Base-by-base conservation (phyloP, 2,797 vertebrate genomes). In the Carapus acus region DNA sequence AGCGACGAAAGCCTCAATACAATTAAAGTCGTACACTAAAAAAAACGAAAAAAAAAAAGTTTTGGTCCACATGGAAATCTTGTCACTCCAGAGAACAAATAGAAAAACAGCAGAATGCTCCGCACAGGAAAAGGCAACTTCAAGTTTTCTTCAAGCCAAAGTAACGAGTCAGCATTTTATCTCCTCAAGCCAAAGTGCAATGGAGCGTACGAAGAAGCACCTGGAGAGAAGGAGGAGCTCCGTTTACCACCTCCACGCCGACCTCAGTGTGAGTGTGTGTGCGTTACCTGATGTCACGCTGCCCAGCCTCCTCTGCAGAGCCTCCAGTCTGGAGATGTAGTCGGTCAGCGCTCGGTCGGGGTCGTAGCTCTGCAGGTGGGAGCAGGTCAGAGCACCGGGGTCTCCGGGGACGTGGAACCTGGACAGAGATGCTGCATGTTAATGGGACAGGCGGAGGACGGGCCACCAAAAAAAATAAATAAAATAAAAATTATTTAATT, bases 291-390 rank as follows among this genome's bases (percentile, higher is more conserved):
- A 91, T 59, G 92, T 93, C 43, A 92, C 90, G 0, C 84, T 92
- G 49, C 96, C 95, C 4, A 99, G 91, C 38, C 95, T 77, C 80
- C 93, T 88, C 71, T 97, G 95, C 33, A 99, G 89, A 0, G 96
- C 92, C 77, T 99, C 93, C 68, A 99, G 88, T 8, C 94, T 88
- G 23, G 88, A 81, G 86, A 99, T 96, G 64, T 98, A 98, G 83
- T 99, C 96, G 0, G 92, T 94, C 54, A 99, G 87, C 14, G 96
- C 93, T 59, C 94, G 81, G 59, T 98, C 96, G 0, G 96, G 96
- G 57, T 99, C 94, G 1, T 99, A 98, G 82, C 87, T 94, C 86
- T 96, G 94, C 67, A 98, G 91, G 48, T 97, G 94, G 54, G 94
- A 91, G 57, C 92, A 94, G 24, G 89, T 58, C 36, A 93, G 82